These are phyloP conservation scores for Stramonita haemastoma DNA, from an alignment of 2,888 invertebrate genomes.

Conservation along the genomic window DNA sequence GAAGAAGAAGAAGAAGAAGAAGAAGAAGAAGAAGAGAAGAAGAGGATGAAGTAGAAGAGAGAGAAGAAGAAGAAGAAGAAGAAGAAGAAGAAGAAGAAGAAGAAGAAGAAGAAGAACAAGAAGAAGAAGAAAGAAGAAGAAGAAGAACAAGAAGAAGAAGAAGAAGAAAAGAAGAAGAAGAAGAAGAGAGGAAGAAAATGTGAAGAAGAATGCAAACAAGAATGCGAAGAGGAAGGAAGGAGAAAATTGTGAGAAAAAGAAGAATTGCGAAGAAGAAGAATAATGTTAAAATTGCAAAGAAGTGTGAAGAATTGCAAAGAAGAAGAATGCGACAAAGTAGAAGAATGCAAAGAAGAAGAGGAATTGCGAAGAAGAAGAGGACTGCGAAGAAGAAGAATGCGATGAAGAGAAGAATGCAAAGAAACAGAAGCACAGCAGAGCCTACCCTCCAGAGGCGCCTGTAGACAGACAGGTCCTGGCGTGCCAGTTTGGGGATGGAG, in stretches of 20 bases:
- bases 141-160: not conserved
- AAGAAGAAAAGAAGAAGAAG: not conserved
- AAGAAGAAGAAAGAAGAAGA: not conserved
- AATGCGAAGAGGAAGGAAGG: not conserved
- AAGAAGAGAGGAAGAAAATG: not conserved
- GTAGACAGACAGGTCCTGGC: constrained; percentile 87
- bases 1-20: not conserved
- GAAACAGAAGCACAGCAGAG: not conserved
- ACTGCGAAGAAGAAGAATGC: not conserved
- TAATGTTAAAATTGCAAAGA: not conserved
- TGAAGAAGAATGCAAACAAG: not conserved
- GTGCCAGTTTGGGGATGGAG: constrained; percentile 94
- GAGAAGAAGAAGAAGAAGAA: not conserved
- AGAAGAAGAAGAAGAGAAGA: not conserved
- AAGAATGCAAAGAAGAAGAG: not conserved
- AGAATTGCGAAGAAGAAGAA: not conserved
- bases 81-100: not conserved
- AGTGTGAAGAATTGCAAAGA: not conserved
- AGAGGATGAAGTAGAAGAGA: not conserved
- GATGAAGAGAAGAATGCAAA: not conserved
- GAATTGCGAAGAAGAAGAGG: not conserved
- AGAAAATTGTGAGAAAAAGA: not conserved
- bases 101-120: not conserved
- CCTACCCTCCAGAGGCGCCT: constrained; percentile 78
- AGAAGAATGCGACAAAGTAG: not conserved